Conservation (phyloP, 2,888 invertebrate genomes). For the Drosophila peninsularis region DNA sequence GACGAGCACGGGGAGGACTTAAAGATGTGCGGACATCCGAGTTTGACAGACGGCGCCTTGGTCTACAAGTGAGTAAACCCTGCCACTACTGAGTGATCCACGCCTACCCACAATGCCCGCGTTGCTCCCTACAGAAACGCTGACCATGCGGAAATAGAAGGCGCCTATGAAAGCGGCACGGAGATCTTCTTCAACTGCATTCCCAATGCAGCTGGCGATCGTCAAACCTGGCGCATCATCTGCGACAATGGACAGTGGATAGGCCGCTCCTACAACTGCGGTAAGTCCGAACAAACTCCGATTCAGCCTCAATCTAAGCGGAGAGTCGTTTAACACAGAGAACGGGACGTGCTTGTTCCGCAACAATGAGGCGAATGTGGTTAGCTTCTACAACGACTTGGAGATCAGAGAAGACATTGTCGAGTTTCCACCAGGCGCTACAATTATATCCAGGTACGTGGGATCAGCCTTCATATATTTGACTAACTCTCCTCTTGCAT, state of each 20-base stretch:
- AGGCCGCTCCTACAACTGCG: slow-evolving; percentile 91
- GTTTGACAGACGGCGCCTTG: slow-evolving; percentile 91
- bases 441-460: slow-evolving; percentile 87
- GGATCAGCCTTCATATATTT: no score
- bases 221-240: slow-evolving; percentile 93
- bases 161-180: slow-evolving; percentile 91
- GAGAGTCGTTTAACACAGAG: slow-evolving; percentile 74
- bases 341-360: slow-evolving; percentile 91
- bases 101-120: no score
- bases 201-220: slow-evolving; percentile 91
- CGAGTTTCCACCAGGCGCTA: slow-evolving; percentile 91
- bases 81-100: slow-evolving; percentile 57
- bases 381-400: slow-evolving; percentile 92
- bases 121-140: slow-evolving; percentile 86
- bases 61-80: slow-evolving; percentile 86
- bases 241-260: slow-evolving; percentile 95
- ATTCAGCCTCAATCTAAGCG: neutral
- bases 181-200: slow-evolving; percentile 94
- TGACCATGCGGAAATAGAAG: slow-evolving; percentile 88
- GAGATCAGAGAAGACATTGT: slow-evolving; percentile 90
- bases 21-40: slow-evolving; percentile 83
- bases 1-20: slow-evolving; percentile 75
- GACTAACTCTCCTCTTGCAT: neutral
- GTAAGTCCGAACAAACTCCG: slow-evolving; percentile 84
- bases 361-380: slow-evolving; percentile 92